Conservation (phyloP, 2,113 vertebrate genomes). For the Leptosomus discolor region DNA sequence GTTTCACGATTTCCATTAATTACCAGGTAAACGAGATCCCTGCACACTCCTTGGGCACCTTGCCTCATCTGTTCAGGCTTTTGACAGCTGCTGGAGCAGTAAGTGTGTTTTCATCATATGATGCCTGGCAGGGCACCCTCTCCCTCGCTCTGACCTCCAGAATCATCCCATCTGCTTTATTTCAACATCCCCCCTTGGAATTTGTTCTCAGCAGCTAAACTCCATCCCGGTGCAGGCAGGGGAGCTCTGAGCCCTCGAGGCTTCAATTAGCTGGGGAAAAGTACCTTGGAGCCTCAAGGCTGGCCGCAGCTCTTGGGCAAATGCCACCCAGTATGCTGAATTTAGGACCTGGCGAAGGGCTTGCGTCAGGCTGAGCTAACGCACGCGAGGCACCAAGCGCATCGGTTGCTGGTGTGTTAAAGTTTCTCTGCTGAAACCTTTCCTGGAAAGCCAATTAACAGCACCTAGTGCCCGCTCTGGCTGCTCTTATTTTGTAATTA, state of each 20-base stretch:
- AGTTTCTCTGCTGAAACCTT: neutral
- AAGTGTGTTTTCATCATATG: neutral
- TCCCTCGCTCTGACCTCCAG: neutral
- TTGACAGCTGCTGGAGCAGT: slow-evolving; percentile 22
- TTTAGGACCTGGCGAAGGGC: neutral
- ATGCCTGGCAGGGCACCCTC: neutral
- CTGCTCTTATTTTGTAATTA: neutral
- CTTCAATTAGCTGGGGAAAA: neutral
- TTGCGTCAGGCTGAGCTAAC: neutral
- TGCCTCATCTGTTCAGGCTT: neutral
- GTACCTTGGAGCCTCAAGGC: neutral
- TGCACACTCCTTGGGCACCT: slow-evolving; percentile 16
- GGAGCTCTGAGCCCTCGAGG: neutral
- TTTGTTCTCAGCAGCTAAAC: neutral
- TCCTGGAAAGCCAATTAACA: slow-evolving; percentile 22
- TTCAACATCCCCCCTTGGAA: neutral
- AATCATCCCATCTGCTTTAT: neutral
- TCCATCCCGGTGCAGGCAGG: neutral
- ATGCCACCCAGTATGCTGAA: rapidly evolving
- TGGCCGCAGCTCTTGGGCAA: neutral
- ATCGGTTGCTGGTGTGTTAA: neutral
- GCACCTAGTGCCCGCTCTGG: rapidly evolving
- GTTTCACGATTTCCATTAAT: slow-evolving; percentile 55
- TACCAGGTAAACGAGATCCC: slow-evolving; percentile 60
- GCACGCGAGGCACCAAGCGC: rapidly evolving